A percentile compares a stretch with the other conserved stretches of the same genome.
Evolutionary conservation across 2,797 vertebrate genomes (phyloP).

Genomic region (Harpagifer antarcticus): DNA sequence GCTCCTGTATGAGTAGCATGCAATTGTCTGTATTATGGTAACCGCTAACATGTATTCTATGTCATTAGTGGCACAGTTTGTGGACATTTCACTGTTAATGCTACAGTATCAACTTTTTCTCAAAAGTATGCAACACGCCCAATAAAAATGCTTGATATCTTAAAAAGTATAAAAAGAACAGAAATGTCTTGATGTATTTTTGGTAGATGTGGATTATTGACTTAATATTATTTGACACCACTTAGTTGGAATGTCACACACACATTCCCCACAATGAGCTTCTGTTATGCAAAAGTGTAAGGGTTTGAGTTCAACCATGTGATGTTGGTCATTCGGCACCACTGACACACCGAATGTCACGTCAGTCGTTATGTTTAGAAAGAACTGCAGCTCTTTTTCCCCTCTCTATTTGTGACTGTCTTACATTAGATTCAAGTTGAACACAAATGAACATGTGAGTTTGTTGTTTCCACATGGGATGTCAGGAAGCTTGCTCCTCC

Average conservation of each 20-base stretch:
- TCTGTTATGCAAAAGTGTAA: constrained; percentile 22
- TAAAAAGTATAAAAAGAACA: not conserved
- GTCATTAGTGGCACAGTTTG: not conserved
- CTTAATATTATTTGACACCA: not conserved
- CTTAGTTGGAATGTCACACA: not conserved
- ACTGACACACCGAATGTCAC: constrained; percentile 41
- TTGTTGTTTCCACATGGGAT: constrained; percentile 31
- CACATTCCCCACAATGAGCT: not conserved
- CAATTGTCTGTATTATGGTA: not conserved
- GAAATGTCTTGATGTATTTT: not conserved
- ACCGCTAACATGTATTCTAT: not conserved
- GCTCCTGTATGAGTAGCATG: not conserved
- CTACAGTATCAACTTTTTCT: not conserved
- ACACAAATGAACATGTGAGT: constrained; percentile 7
- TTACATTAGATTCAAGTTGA: not conserved
- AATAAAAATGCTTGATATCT: not conserved
- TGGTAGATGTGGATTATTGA: not conserved
- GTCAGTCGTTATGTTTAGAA: constrained; percentile 18
- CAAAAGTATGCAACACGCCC: not conserved
- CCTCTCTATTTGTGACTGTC: not conserved
- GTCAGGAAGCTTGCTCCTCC: constrained; percentile 26
- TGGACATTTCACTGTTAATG: not conserved
- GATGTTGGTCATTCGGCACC: constrained; percentile 18
- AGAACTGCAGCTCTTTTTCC: constrained; percentile 10
- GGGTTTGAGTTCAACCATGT: constrained; percentile 30